Percentiles rank a stretch among this genome's conserved stretches.
These are phyloP conservation scores for Battus philenor DNA, from an alignment of 1,140 invertebrate genomes.

Conservation along the genomic window DNA sequence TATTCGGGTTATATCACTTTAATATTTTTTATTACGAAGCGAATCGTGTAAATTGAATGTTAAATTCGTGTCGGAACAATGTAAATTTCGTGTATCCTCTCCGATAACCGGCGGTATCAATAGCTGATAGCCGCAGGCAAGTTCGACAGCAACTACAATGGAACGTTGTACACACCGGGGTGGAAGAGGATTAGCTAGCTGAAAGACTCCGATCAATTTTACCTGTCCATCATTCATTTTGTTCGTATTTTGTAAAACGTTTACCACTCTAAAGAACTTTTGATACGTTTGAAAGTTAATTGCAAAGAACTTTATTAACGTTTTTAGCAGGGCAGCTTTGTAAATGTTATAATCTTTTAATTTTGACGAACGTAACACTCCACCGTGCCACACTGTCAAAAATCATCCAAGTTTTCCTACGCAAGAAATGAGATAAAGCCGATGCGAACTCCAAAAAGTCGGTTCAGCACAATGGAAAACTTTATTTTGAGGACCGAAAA, in stretches of 20 bases:
- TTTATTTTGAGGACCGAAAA: slow-evolving; percentile 63
- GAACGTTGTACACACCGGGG: slow-evolving; percentile 26
- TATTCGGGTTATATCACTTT: too few relatives aligned
- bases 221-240: slow-evolving; percentile 31
- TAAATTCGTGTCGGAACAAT: too few relatives aligned
- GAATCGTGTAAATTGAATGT: too few relatives aligned
- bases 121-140: slow-evolving; percentile 35
- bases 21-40: too few relatives aligned
- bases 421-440: slow-evolving; percentile 54
- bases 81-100: slow-evolving; percentile 32
- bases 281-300: slow-evolving; percentile 10
- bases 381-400: slow-evolving; percentile 38
- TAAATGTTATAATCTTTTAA: slow-evolving; percentile 5
- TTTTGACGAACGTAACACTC: slow-evolving; percentile 18
- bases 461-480: slow-evolving; percentile 59
- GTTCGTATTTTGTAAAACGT: slow-evolving; percentile 23
- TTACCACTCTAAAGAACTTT: slow-evolving; percentile 18
- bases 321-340: slow-evolving; percentile 13
- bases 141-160: slow-evolving; percentile 25
- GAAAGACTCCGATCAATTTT: slow-evolving; percentile 33
- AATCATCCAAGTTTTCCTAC: slow-evolving; percentile 61
- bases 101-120: slow-evolving; percentile 31
- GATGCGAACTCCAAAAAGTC: slow-evolving; percentile 63
- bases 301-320: slow-evolving; percentile 16
- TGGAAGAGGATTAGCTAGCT: slow-evolving; percentile 40